phyloP scores from a whole-genome alignment of 2,113 vertebrate species.

The Tetrax tetrax region DNA sequence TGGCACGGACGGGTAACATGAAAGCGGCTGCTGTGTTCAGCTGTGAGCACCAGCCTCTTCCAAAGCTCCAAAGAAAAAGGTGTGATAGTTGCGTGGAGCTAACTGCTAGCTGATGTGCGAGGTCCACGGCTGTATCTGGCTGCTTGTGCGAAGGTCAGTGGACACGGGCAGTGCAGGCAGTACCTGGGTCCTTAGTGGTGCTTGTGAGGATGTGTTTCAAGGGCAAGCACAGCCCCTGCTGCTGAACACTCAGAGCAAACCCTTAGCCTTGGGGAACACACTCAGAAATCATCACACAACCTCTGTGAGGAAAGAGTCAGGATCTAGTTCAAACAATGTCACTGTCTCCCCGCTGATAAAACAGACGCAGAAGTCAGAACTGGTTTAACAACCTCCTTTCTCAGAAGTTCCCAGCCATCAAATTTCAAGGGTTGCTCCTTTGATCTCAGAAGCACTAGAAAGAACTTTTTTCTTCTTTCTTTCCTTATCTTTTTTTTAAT shows the following conservation, averaged over 20 bases:
- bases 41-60: not conserved
- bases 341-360: constrained; percentile 27
- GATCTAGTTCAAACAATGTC: constrained; percentile 31
- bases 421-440: constrained; percentile 53
- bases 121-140: not conserved
- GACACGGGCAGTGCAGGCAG: not conserved
- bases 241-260: not conserved
- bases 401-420: constrained; percentile 48
- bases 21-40: not conserved
- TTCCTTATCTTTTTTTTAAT: not conserved
- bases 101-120: not conserved
- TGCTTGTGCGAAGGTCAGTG: not conserved
- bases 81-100: not conserved
- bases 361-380: constrained; percentile 20
- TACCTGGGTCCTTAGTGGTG: not conserved
- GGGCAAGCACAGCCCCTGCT: not conserved
- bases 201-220: not conserved
- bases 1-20: accelerated
- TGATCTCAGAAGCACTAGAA: constrained; percentile 43
- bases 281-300: constrained; percentile 22
- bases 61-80: not conserved
- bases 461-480: not conserved
- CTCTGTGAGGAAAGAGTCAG: not conserved
- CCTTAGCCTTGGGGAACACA: not conserved
- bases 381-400: constrained; percentile 41